Base-by-base conservation (phyloP, 1,140 invertebrate genomes). In the Thaumatotibia leucotreta region DNA sequence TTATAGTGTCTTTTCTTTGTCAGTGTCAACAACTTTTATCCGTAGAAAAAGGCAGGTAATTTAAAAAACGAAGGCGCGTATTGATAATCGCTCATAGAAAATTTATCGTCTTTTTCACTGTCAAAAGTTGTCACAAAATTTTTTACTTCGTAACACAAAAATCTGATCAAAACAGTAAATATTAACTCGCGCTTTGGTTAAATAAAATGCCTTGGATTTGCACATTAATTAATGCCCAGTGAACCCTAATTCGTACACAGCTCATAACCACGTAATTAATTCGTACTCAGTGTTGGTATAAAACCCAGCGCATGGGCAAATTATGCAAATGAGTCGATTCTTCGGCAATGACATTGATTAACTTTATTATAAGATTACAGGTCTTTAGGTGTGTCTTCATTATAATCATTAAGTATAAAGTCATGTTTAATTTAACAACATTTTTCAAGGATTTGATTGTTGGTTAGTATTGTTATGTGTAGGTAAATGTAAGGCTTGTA, bases 311-410 rank as follows among this genome's bases (percentile, higher is more conserved):
- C 52, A 27, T 29, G 23, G 24, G 24, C 52, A 27, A 27, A 58
- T 14, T 58, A 58, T 58, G 52, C 52, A n/a, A 58, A 58, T 58
- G 24, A 58, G n/a, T 58, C 11, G 29, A 58, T 58, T 58, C 52
- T 27, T 27, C 52, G 23, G 52, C 23, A 58, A 31, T 58, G 52
- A 58, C 52, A 58, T 31, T 58, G 52, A 58, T 58, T 29, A 58
- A 58, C 9, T 58, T 58, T 58, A 58, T 58, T 58, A 31, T 58
- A 58, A 17, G 52, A 58, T 58, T 31, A 58, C 52, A 58, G 24
- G 52, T 27, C 27, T 58, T 58, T 58, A 27, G 24, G 52, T 31
- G 52, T 58, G 24, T 58, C 52, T 58, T 58, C 23, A 58, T 58
- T 58, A 58, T 14, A 58, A 58, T 14, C n/a, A 58, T 58, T 27